Base-by-base conservation (phyloP, 2,888 invertebrate genomes). In the Lasiommata megera region DNA sequence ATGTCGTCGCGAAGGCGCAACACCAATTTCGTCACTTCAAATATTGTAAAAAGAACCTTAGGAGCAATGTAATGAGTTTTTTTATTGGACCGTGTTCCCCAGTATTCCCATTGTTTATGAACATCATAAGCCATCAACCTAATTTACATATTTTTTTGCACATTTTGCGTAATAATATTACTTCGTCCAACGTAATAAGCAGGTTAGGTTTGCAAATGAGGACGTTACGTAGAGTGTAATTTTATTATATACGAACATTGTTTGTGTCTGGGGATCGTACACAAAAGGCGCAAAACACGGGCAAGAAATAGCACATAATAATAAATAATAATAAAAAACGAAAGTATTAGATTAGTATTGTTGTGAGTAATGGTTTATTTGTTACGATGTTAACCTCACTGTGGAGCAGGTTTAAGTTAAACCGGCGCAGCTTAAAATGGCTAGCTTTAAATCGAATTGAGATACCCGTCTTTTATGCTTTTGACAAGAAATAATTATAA, bases 111-210 rank as follows among this genome's bases (percentile, higher is more conserved):
- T 17, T 40, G 17, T 40, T 18, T 40, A 40, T 18, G 40, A 18
- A 14, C 11, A 40, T 17, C 17, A 7, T 11, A 17, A 3, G 40
- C 40, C 43, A 43, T 43, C 23, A 43, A 43, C 43, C 7, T 12
- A 43, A 43, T 43, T 43, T 43, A 18, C 43, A 43, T 43, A n/a
- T 12, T 43, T 23, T 43, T 43, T 43, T 12, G 40, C 43, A 23
- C 43, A 12, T 23, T 43, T 23, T 23, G 23, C 12, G 12, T 43
- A 23, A 23, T 43, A 23, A 17, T 23, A 43, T 43, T 43, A n/a
- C 11, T 16, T 40, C 8, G 43, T 43, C 11, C 43, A 12, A n/a
- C 12, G 23, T 43, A 43, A 23, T 43, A 43, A 12, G 43, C 43
- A 23, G 23, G 12, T 43, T 43, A 23, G 43, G 23, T 43, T 23